Percentiles rank a stretch among this genome's conserved stretches.
Conservation (phyloP, 2,888 invertebrate genomes). For the Coenonympha arcania region DNA sequence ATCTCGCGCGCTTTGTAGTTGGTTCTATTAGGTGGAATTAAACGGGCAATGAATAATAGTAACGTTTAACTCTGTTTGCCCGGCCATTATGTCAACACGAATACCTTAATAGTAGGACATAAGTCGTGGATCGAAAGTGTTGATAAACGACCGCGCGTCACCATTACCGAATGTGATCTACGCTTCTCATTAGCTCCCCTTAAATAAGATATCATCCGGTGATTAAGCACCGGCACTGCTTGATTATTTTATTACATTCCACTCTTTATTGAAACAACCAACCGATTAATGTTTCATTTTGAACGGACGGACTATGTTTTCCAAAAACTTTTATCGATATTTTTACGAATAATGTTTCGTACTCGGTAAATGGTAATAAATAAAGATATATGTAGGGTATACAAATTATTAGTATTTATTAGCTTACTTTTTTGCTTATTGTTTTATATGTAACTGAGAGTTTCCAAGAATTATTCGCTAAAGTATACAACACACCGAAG, state of each 20-base stretch:
- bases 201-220: constrained; percentile 67
- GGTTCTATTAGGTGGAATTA: constrained; percentile 21
- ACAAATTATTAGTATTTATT: background rate
- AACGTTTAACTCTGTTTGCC: constrained; percentile 58
- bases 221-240: constrained; percentile 55
- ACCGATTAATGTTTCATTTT: constrained; percentile 46
- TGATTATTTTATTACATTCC: constrained; percentile 71
- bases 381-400: background rate
- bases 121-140: constrained; percentile 68
- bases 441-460: background rate
- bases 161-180: constrained; percentile 70
- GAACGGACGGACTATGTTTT: constrained; percentile 10
- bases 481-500: no score
- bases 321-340: background rate
- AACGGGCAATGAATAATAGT: constrained; percentile 45
- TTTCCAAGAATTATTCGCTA: no score
- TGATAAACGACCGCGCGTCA: constrained; percentile 66
- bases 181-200: constrained; percentile 66
- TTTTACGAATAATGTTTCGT: background rate
- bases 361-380: background rate
- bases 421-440: background rate
- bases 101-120: constrained; percentile 61
- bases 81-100: constrained; percentile 68
- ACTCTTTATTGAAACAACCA: constrained; percentile 50
- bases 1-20: constrained; percentile 5